These are phyloP conservation scores for Hippoglossus hippoglossus DNA, from an alignment of 2,797 vertebrate genomes.

Conservation along the genomic window DNA sequence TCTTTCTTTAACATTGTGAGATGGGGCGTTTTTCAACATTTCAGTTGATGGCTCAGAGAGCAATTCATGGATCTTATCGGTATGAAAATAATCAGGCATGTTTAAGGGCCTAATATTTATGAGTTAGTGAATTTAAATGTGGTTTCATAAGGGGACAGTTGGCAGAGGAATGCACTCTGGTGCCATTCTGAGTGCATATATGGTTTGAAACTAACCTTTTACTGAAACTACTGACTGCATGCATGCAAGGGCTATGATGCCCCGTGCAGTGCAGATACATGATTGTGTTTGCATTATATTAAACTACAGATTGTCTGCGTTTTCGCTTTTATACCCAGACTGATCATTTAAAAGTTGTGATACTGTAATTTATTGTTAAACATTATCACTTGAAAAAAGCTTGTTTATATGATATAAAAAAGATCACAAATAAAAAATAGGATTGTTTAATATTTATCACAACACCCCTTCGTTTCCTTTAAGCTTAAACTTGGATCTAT, in stretches of 20 bases:
- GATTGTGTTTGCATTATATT: background rate
- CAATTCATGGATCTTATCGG: too few relatives aligned
- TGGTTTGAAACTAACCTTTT: background rate
- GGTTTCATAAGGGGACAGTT: too few relatives aligned
- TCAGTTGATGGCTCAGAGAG: too few relatives aligned
- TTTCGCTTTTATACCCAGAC: conserved; percentile 2
- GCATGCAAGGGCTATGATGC: background rate
- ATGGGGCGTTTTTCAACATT: too few relatives aligned
- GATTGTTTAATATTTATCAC: background rate
- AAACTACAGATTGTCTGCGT: conserved; percentile 10
- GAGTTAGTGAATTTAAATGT: too few relatives aligned
- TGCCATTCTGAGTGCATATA: conserved; percentile 1
- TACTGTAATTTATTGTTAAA: conserved; percentile 28
- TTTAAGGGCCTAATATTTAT: too few relatives aligned
- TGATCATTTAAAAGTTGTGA: conserved; percentile 10
- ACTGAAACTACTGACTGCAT: background rate
- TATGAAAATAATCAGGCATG: too few relatives aligned
- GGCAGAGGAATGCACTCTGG: too few relatives aligned
- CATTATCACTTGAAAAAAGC: conserved; percentile 33
- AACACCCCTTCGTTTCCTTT: background rate
- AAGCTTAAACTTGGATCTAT: background rate
- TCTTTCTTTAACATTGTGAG: too few relatives aligned
- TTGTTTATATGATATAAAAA: conserved; percentile 41
- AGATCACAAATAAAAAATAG: background rate
- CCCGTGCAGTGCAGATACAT: background rate